Conservation (phyloP, 2,113 vertebrate species). For the Formicarius rufipectus region DNA sequence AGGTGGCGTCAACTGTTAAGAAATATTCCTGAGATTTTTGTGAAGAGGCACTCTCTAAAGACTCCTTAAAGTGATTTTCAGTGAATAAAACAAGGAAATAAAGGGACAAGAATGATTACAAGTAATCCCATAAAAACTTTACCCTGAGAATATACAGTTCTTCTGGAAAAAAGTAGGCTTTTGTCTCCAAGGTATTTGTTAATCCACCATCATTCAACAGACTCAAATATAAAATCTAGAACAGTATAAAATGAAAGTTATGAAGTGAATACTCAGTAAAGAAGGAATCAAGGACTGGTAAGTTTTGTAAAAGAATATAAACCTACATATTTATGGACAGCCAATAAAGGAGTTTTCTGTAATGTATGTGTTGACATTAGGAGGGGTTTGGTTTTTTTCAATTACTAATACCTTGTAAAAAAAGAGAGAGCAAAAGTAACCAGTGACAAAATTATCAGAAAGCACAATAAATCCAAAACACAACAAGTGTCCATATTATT, state of each 20-base stretch:
- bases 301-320: not conserved
- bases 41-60: not conserved
- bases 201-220: not conserved
- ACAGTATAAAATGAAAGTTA: not conserved
- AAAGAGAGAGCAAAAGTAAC: not conserved
- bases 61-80: slow-evolving; percentile 3
- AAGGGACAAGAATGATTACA: not conserved
- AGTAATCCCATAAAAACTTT: not conserved
- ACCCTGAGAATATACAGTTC: not conserved
- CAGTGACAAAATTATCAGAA: not conserved
- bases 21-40: not conserved
- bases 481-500: not conserved
- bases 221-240: not conserved
- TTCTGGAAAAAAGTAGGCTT: not conserved
- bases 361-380: not conserved
- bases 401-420: not conserved
- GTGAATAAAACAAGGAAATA: slow-evolving; percentile 20
- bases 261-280: not conserved
- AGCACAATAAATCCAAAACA: not conserved
- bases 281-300: not conserved
- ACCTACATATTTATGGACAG: not conserved
- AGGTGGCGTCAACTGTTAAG: not conserved
- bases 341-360: not conserved
- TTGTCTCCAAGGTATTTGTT: not conserved
- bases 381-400: not conserved